A percentile compares a stretch with the other conserved stretches of the same genome.
phyloP scores from a whole-genome alignment of 2,113 vertebrate species.

The Agelaius tricolor region DNA sequence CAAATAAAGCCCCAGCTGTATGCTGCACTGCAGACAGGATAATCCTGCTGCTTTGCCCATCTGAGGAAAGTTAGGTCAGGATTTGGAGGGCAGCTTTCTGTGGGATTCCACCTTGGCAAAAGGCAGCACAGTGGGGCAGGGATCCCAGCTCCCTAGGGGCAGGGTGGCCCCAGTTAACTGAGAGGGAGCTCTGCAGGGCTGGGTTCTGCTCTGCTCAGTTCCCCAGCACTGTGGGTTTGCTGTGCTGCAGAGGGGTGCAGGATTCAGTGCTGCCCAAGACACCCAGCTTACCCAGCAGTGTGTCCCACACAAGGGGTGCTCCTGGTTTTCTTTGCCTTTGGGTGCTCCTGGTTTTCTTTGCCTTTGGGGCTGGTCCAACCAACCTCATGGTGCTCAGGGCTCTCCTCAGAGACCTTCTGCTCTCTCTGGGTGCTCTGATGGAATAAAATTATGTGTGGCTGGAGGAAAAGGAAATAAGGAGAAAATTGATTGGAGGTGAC shows the following conservation, averaged over 20 bases:
- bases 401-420: background rate
- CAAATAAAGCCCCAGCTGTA: background rate
- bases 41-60: background rate
- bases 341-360: background rate
- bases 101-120: background rate
- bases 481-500: background rate
- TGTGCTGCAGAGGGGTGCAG: background rate
- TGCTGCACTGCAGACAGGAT: background rate
- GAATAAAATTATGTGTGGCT: background rate
- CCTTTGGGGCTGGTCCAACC: background rate
- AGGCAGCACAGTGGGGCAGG: background rate
- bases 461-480: background rate
- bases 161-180: background rate
- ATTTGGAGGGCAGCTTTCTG: background rate
- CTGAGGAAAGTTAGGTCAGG: background rate
- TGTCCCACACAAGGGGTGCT: accelerated
- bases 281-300: accelerated
- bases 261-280: background rate
- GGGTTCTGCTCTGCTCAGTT: background rate
- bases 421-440: background rate
- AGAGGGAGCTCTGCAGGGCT: background rate
- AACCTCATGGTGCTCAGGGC: background rate
- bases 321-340: background rate
- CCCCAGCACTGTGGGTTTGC: background rate
- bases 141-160: background rate